phyloP scores from a whole-genome alignment of 2,888 invertebrate genomes.

The Bruchidius siliquastri region DNA sequence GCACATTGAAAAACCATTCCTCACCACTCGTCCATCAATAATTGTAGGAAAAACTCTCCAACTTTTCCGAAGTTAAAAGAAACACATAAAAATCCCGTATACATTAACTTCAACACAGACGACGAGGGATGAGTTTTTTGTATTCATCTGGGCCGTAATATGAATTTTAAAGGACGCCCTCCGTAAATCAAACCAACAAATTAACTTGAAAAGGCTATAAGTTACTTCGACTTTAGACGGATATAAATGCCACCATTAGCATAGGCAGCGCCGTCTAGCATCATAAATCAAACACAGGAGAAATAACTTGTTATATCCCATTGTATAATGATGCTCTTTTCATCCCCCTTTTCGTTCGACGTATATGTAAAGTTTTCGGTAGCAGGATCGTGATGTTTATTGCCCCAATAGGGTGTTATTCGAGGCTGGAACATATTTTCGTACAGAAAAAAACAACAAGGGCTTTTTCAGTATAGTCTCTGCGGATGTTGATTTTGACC shows the following conservation, averaged over 20 bases:
- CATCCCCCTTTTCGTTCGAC: conserved; percentile 38
- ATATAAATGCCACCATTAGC: conserved; percentile 50
- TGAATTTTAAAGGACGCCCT: conserved; percentile 33
- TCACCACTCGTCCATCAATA: not conserved
- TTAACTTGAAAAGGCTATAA: conserved; percentile 49
- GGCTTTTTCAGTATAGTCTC: not conserved
- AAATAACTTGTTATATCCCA: conserved; percentile 49
- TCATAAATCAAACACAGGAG: conserved; percentile 48
- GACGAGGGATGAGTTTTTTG: not conserved
- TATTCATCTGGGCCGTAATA: conserved; percentile 16
- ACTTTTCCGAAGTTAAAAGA: not conserved
- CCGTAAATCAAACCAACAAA: conserved; percentile 50
- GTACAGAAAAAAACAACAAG: not conserved
- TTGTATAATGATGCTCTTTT: conserved; percentile 49
- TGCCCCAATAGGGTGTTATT: not conserved
- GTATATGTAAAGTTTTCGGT: conserved; percentile 38
- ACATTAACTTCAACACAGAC: not conserved
- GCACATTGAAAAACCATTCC: not conserved
- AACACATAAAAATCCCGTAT: not conserved
- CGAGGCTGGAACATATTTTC: not conserved
- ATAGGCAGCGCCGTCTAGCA: conserved; percentile 47
- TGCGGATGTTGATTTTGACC: not conserved
- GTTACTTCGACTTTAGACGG: conserved; percentile 44
- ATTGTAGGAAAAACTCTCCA: not conserved
- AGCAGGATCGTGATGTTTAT: not conserved